Evolutionary conservation across 2,888 invertebrate species (phyloP), one percentile per base, ranked within the genome.

Genomic region (Coremacera marginata): DNA sequence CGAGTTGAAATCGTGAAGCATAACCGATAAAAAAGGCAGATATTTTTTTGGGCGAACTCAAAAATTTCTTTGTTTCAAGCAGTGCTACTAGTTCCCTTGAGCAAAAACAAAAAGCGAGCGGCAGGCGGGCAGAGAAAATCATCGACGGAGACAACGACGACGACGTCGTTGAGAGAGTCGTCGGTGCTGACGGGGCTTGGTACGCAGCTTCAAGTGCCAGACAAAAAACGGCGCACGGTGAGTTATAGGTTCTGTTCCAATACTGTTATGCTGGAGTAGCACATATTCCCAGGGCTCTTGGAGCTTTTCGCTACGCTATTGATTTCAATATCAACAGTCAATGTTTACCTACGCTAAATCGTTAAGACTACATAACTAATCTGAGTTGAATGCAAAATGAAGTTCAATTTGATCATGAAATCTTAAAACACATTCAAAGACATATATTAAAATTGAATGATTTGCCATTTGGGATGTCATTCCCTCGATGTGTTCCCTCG

Each of bases 61-160:
- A 52, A 44, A 70, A 70, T 52, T 70, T 70, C 52, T 70, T 70
- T 70, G 70, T 70, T 55, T 70, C 31, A 27, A 70, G 34, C 31
- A 16, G 44, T 11, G 44, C 14, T 27, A 51, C 14, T 27, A 51
- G 52, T 55, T 52, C 44, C 49, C 22, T 70, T 70, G 49, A 51
- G 25, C 22, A 27, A 44, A 16, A 37, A 22, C 44, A 3, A n/a
- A 11, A 63, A n/a, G 31, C 31, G 34, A 63, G n/a, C 34, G 25
- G 49, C n/a, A 27, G 19, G 55, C 70, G n/a, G 19, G 51, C n/a
- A 14, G 22, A 27, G 51, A 52, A 31, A 25, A 25, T 14, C 51
- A 9, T 8, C n/a, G 19, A 34, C 52, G 27, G 27, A 51, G 52
- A 52, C 55, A 5, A 31, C 34, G n/a, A 34, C 70, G 34, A 34